Base-by-base conservation (phyloP, 2,888 invertebrate species). In the Ceriagrion tenellum region DNA sequence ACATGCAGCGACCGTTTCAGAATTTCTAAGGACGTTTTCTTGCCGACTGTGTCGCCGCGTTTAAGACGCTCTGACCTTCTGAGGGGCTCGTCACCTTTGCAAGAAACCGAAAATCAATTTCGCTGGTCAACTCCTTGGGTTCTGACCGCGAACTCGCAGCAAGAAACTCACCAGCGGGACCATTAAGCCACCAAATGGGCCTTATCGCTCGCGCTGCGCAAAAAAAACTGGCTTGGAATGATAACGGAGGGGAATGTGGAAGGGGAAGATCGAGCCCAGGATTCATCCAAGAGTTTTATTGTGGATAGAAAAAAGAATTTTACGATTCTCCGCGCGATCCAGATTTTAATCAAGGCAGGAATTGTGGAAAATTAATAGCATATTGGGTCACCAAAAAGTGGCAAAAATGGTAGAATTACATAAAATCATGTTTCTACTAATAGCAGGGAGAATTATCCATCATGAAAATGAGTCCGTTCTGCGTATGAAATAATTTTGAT, bases 71-170 rank as follows among this genome's bases (percentile, higher is more conserved):
- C 35, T 0, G 1, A 35, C 35, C 30, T 81, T 35, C 35, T 0
- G 35, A 35, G n/a, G 81, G 81, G 81, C 1, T 35, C 16, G 81
- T 16, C n/a, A 69, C 13, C n/a, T 4, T 69, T 16, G 12, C 81
- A 81, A 35, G 81, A 81, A 81, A 81, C 81, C 81, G 81, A 13
- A 81, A 81, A 81, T 81, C 81, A 81, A 81, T 81, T 30, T 13
- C 81, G 35, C 16, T 18, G 81, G 81, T 81, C 81, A 35, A 30
- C 81, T 35, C 16, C 81, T 81, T 69, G 35, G 69, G 69, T 6
- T n/a, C 81, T 81, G 35, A 81, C 81, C 81, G 81, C 81, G 59
- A 10, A 35, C 30, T 35, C 81, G n/a, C n/a, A n/a, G 35, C 18
- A 81, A 81, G 81, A 81, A 81, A 81, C 35, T 35, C 35, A 30